Conservation (phyloP, 2,797 vertebrate genomes). For the Dendrocincla tyrannina region DNA sequence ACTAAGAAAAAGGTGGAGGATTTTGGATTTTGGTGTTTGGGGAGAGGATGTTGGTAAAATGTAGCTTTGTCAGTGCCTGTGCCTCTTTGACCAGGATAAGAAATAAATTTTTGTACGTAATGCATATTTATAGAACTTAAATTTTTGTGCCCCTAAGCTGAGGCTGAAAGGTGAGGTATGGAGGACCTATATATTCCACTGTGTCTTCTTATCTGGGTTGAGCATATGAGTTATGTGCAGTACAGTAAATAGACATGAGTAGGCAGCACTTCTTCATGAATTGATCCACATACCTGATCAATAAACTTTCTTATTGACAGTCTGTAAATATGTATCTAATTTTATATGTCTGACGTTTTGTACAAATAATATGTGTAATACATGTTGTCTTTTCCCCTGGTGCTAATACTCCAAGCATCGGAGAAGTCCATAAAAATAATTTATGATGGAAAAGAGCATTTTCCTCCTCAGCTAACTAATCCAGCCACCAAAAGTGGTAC, state of each 20-base stretch:
- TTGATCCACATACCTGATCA: background rate
- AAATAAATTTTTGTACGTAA: background rate
- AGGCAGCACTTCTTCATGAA: slow-evolving; percentile 38
- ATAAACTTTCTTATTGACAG: background rate
- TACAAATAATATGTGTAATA: background rate
- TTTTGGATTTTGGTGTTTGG: background rate
- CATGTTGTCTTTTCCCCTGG: background rate
- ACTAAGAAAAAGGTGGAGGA: background rate
- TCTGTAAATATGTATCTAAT: background rate
- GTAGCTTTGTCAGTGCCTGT: background rate
- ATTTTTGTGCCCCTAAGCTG: background rate
- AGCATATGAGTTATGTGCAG: background rate
- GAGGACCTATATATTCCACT: background rate
- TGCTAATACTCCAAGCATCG: background rate
- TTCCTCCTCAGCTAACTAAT: background rate
- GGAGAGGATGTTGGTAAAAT: background rate
- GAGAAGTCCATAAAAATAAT: background rate
- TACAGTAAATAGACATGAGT: slow-evolving; percentile 10
- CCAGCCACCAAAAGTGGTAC: background rate
- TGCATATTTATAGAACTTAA: background rate
- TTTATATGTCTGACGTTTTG: background rate
- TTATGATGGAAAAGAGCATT: background rate
- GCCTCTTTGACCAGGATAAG: background rate
- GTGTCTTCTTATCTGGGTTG: background rate
- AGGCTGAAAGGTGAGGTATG: background rate